A percentile compares a stretch with the other conserved stretches of the same genome.
phyloP scores from a whole-genome alignment of 1,140 invertebrate genomes.

The Drosophila rufa region DNA sequence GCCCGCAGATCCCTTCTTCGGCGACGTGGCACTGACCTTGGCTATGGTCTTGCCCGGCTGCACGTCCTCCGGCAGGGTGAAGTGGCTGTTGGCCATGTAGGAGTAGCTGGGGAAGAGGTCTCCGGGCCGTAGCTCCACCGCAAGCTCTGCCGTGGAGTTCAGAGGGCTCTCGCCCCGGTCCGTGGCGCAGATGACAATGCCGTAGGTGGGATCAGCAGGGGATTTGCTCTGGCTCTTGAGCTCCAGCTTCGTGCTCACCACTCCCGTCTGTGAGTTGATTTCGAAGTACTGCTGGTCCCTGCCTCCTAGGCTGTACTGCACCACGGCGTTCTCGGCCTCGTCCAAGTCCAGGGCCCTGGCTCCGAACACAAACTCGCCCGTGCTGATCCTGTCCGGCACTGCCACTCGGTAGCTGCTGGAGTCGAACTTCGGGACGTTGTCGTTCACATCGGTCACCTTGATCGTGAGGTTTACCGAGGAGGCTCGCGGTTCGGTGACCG shows the following conservation, averaged over 20 bases:
- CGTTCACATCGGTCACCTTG: constrained; percentile 92
- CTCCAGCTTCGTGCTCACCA: constrained; percentile 90
- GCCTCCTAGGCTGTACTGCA: constrained; percentile 92
- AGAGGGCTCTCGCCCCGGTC: constrained; percentile 89
- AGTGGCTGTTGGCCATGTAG: constrained; percentile 89
- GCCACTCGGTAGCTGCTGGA: constrained; percentile 90
- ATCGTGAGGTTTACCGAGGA: constrained; percentile 93
- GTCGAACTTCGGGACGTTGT: constrained; percentile 93
- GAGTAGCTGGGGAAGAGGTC: constrained; percentile 91
- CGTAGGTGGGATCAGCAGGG: constrained; percentile 87
- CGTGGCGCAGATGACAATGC: constrained; percentile 90
- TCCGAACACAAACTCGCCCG: constrained; percentile 94
- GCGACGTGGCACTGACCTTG: constrained; percentile 89
- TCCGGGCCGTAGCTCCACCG: constrained; percentile 89
- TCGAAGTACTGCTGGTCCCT: constrained; percentile 91
- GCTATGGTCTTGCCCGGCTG: constrained; percentile 90
- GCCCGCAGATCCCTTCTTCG: constrained; percentile 89
- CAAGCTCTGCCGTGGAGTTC: constrained; percentile 89
- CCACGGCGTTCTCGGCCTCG: constrained; percentile 91
- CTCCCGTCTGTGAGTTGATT: constrained; percentile 92
- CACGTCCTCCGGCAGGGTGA: constrained; percentile 92
- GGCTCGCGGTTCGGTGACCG: constrained; percentile 91
- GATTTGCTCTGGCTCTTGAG: constrained; percentile 55
- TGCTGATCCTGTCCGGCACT: constrained; percentile 91
- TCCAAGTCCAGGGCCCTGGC: constrained; percentile 93